phyloP scores from a whole-genome alignment of 2,888 invertebrate species.

The Sesia bembeciformis region DNA sequence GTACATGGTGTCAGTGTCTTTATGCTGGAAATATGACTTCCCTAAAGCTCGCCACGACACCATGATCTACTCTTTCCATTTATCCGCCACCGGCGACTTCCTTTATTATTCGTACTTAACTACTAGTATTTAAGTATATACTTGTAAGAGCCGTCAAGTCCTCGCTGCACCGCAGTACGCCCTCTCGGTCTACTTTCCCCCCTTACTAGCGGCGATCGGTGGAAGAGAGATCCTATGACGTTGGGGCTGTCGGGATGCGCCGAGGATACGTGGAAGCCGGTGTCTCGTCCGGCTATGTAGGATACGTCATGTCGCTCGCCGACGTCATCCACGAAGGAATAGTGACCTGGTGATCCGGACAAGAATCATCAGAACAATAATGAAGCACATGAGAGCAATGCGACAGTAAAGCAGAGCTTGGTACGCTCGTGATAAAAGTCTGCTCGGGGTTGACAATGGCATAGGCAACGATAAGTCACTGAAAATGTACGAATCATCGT shows the following conservation, averaged over 20 bases:
- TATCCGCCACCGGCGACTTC: too few relatives aligned
- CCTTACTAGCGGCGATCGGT: conserved; percentile 76
- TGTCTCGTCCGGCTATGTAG: conserved; percentile 83
- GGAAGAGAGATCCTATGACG: conserved; percentile 77
- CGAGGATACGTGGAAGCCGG: conserved; percentile 84
- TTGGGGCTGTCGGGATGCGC: conserved; percentile 80
- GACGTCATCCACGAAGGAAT: conserved; percentile 83
- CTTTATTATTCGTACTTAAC: background rate
- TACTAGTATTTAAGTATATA: conserved; percentile 18
- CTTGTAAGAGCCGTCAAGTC: conserved; percentile 82
- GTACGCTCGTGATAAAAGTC: too few relatives aligned
- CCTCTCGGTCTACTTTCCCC: conserved; percentile 79
- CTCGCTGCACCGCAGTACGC: conserved; percentile 81
- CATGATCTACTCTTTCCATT: too few relatives aligned
- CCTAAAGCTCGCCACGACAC: too few relatives aligned
- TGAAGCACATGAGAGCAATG: too few relatives aligned
- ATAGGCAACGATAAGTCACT: too few relatives aligned
- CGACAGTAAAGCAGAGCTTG: too few relatives aligned
- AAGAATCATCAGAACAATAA: background rate
- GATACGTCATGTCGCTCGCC: conserved; percentile 84
- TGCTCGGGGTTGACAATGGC: too few relatives aligned
- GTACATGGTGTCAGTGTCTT: too few relatives aligned
- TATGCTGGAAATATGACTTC: too few relatives aligned
- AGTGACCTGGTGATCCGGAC: conserved; percentile 64
- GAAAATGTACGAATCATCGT: too few relatives aligned